A percentile compares a stretch with the other conserved stretches of the same genome.
phyloP scores from a whole-genome alignment of 2,797 vertebrate species.

The Eulemur rubriventer region DNA sequence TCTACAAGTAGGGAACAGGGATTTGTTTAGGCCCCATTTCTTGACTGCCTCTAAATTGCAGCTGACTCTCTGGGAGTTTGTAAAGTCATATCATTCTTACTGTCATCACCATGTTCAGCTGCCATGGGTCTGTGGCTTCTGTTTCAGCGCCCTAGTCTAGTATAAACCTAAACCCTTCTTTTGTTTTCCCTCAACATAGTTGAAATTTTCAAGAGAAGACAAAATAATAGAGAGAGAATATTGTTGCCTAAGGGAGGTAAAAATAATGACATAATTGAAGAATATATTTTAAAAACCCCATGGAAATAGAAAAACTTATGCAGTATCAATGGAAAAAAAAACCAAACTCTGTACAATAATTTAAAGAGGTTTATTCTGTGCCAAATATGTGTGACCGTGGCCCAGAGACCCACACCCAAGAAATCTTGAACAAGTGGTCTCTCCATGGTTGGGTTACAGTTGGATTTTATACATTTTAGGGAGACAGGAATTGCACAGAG shows the following conservation, averaged over 20 bases:
- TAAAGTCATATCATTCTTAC: neutral
- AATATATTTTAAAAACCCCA: neutral
- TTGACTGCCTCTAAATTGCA: neutral
- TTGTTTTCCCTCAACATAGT: neutral
- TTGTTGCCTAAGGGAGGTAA: neutral
- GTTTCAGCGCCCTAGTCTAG: neutral
- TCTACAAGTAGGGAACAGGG: neutral
- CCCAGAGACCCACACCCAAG: neutral
- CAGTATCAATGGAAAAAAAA: neutral
- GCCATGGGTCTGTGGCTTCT: neutral
- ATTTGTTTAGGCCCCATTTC: neutral
- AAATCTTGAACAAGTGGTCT: neutral
- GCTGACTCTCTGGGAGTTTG: neutral
- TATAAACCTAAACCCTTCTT: neutral
- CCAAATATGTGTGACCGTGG: neutral
- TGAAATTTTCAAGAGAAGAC: conserved; percentile 20
- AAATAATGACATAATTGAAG: neutral
- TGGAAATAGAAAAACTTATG: neutral
- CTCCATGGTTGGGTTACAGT: neutral
- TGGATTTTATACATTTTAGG: neutral
- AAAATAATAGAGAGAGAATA: neutral
- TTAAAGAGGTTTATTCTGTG: neutral
- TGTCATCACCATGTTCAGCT: too few relatives aligned
- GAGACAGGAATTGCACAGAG: neutral
- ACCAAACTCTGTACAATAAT: neutral